These are phyloP conservation scores for Zele albiditarsus DNA, from an alignment of 2,888 invertebrate species.

Conservation along the genomic window DNA sequence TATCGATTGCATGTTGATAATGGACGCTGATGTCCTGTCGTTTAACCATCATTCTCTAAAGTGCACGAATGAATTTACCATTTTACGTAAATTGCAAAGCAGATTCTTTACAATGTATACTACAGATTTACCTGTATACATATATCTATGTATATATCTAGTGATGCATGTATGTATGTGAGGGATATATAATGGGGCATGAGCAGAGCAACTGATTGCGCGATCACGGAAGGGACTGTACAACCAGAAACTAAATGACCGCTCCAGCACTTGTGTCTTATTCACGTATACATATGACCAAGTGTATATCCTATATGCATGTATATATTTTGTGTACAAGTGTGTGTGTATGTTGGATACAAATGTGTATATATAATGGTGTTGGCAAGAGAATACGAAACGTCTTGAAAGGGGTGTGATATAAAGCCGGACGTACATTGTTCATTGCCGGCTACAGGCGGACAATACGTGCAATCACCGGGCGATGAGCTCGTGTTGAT, in stretches of 20 bases:
- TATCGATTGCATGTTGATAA: slow-evolving; percentile 20
- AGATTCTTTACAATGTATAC: slow-evolving; percentile 15
- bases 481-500: slow-evolving; percentile 37
- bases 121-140: background rate
- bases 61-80: slow-evolving; percentile 13
- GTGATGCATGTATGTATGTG: background rate
- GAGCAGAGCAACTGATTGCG: slow-evolving; percentile 11
- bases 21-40: slow-evolving; percentile 3
- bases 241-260: slow-evolving; percentile 13
- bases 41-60: slow-evolving; percentile 13
- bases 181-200: background rate
- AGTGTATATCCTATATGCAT: background rate
- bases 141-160: background rate
- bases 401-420: slow-evolving; percentile 43
- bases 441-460: slow-evolving; percentile 13
- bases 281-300: background rate
- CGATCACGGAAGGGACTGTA: slow-evolving; percentile 13
- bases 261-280: slow-evolving; percentile 6
- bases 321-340: background rate
- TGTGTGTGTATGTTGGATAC: background rate
- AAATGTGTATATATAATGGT: slow-evolving; percentile 25
- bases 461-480: slow-evolving; percentile 44
- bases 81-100: slow-evolving; percentile 19
- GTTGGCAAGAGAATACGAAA: slow-evolving; percentile 32
- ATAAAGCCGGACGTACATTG: slow-evolving; percentile 43